These are phyloP conservation scores for Himalopsyche phryganea DNA, from an alignment of 1,140 invertebrate genomes.

Conservation along the genomic window DNA sequence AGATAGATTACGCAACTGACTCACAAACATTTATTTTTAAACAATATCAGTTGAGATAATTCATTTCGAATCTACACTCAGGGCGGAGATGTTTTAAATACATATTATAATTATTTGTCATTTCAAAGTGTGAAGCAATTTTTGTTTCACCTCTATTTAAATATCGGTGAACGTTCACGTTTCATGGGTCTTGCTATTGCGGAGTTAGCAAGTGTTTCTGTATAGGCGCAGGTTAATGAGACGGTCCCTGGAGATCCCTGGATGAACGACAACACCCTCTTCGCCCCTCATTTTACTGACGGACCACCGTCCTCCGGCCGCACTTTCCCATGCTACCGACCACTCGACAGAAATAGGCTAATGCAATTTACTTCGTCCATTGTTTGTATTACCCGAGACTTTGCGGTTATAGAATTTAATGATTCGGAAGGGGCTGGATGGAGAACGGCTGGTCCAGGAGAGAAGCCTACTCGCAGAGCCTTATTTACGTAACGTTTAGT, in stretches of 20 bases:
- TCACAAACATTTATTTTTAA: too few species aligned
- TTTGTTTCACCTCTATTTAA: too few species aligned
- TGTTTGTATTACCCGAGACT: conserved; percentile 35
- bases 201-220: not conserved
- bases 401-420: conserved; percentile 36
- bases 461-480: too few species aligned
- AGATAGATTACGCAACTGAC: too few species aligned
- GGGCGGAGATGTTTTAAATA: too few species aligned
- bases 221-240: conserved; percentile 32
- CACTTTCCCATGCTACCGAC: not conserved
- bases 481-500: too few species aligned
- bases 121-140: too few species aligned
- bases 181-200: not conserved
- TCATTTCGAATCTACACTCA: too few species aligned
- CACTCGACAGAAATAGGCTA: conserved; percentile 25
- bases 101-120: too few species aligned
- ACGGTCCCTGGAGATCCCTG: conserved; percentile 13
- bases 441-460: not conserved
- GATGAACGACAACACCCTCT: not conserved
- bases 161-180: not conserved
- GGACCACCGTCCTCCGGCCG: not conserved
- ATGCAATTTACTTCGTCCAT: conserved; percentile 34
- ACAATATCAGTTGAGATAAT: too few species aligned
- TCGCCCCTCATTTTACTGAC: not conserved
- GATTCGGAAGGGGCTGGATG: conserved; percentile 30